Percentiles rank a stretch among this genome's conserved stretches.
Evolutionary conservation across 2,888 invertebrate species (phyloP).

Genomic region (Doris montereyensis): DNA sequence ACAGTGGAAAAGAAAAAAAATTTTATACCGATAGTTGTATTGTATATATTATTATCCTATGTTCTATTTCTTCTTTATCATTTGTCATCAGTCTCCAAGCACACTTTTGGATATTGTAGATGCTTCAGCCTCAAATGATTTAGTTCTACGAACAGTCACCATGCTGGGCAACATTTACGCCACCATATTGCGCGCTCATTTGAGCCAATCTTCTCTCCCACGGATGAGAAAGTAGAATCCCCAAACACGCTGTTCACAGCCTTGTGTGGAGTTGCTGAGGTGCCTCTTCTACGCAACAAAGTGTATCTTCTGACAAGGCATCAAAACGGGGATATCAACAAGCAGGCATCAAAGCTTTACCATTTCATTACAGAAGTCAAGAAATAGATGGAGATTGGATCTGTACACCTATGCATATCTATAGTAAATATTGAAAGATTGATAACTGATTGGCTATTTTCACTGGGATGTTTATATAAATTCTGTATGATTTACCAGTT

Average conservation of each 20-base stretch:
- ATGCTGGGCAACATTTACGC: slow-evolving; percentile 75
- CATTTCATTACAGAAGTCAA: slow-evolving; percentile 41
- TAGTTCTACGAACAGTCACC: slow-evolving; percentile 75
- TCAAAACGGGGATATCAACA: slow-evolving; percentile 58
- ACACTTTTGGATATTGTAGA: slow-evolving; percentile 74
- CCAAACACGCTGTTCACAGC: slow-evolving; percentile 75
- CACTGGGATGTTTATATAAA: no score
- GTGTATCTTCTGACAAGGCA: slow-evolving; percentile 66
- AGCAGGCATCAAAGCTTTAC: slow-evolving; percentile 64
- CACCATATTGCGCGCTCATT: slow-evolving; percentile 72
- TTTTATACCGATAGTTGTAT: not conserved
- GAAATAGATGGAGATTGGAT: no score
- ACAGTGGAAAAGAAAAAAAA: not conserved
- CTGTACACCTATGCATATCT: no score
- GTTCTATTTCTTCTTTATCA: slow-evolving; percentile 12
- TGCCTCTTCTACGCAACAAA: slow-evolving; percentile 60
- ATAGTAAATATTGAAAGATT: no score
- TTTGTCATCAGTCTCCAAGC: slow-evolving; percentile 74
- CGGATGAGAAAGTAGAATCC: slow-evolving; percentile 76
- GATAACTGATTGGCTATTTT: no score
- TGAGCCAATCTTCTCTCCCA: slow-evolving; percentile 74
- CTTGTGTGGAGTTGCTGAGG: slow-evolving; percentile 57
- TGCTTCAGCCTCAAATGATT: slow-evolving; percentile 70
- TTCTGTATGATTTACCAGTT: no score
- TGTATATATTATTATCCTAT: not conserved